Conservation (phyloP, 2,797 vertebrate genomes). For the Euphonia xanthogaster region DNA sequence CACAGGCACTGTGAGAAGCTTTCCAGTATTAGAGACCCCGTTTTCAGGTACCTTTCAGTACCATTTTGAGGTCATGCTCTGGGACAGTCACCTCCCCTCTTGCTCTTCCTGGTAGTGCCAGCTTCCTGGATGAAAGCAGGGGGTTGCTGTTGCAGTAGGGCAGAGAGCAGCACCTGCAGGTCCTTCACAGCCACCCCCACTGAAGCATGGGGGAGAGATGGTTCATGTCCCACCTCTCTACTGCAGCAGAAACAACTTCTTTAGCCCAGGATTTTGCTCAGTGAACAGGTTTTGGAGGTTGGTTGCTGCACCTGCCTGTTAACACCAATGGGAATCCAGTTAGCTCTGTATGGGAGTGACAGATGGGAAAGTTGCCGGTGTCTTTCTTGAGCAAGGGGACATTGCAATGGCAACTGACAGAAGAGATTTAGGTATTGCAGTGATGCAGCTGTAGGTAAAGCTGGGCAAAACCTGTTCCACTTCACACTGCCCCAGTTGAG, state of each 20-base stretch:
- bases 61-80: not conserved
- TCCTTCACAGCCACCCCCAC: not conserved
- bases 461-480: fast-evolving
- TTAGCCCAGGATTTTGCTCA: not conserved
- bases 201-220: not conserved
- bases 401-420: not conserved
- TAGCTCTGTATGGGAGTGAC: not conserved
- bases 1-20: not conserved
- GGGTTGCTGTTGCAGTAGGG: not conserved
- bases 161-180: not conserved
- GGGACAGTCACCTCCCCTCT: not conserved
- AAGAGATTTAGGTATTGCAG: not conserved
- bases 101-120: fast-evolving
- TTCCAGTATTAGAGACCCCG: not conserved
- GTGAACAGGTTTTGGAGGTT: not conserved
- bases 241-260: not conserved
- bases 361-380: not conserved
- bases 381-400: not conserved
- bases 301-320: not conserved
- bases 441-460: not conserved
- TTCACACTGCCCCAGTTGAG: fast-evolving
- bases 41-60: no score
- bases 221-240: not conserved
- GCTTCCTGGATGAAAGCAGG: not conserved
- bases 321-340: not conserved